These are phyloP conservation scores for Neofelis nebulosa DNA, from an alignment of 2,113 vertebrate genomes.

Conservation along the genomic window DNA sequence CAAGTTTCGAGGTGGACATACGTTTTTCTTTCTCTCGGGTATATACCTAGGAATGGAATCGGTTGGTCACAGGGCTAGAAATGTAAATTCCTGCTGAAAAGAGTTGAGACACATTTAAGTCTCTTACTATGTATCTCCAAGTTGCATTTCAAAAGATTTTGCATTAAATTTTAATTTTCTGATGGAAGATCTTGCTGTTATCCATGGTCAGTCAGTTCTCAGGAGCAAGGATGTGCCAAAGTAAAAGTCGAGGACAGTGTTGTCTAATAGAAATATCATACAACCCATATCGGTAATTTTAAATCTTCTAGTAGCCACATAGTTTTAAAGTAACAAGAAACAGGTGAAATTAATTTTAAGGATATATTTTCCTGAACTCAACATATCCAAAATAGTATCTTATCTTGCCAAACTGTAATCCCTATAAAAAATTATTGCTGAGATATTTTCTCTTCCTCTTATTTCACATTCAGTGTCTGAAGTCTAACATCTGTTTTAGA, in stretches of 20 bases:
- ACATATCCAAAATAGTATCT: not conserved
- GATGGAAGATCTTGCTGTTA: not conserved
- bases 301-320: not conserved
- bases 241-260: not conserved
- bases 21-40: not conserved
- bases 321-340: not conserved
- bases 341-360: constrained; percentile 33
- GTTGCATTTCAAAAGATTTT: constrained; percentile 9
- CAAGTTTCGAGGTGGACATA: not conserved
- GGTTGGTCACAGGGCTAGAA: not conserved
- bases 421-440: not conserved
- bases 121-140: not conserved
- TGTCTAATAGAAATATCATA: not conserved
- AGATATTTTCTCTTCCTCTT: constrained; percentile 21
- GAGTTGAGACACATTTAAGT: not conserved
- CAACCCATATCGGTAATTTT: not conserved
- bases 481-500: not conserved
- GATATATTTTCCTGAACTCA: constrained; percentile 2
- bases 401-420: not conserved
- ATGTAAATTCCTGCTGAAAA: not conserved
- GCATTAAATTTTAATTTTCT: constrained; percentile 31
- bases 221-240: not conserved
- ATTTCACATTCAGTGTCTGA: not conserved
- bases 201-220: not conserved
- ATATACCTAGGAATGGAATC: not conserved